Conservation (phyloP, 2,888 invertebrate species). For the Calameuta filiformis region DNA sequence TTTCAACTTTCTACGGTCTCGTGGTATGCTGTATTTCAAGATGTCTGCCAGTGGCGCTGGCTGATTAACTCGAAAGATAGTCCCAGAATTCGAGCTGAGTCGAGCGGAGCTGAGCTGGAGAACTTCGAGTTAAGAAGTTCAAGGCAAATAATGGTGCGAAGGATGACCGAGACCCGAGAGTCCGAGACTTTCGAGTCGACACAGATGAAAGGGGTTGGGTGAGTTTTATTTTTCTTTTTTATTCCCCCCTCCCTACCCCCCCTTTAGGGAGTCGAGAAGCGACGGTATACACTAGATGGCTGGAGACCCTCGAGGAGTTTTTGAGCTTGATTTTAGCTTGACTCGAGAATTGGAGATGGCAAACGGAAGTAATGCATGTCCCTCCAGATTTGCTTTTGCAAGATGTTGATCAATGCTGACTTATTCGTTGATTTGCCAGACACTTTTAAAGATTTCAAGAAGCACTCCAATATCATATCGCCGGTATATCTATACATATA, state of each 20-base stretch:
- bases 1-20: neutral
- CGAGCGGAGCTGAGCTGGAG: neutral
- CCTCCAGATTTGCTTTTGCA: neutral
- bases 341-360: neutral
- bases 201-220: neutral
- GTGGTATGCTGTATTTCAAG: conserved; percentile 33
- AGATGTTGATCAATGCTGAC: neutral
- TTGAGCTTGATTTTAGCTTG: neutral
- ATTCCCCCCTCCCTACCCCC: no score
- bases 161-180: conserved; percentile 21
- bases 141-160: conserved; percentile 48
- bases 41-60: conserved; percentile 55
- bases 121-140: conserved; percentile 21
- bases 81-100: conserved; percentile 33
- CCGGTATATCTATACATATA: neutral
- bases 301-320: neutral
- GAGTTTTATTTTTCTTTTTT: neutral
- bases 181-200: neutral
- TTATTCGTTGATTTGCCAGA: neutral
- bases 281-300: neutral
- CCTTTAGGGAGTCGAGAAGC: neutral
- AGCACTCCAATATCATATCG: neutral
- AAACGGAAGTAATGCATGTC: neutral
- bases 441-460: neutral
- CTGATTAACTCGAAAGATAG: conserved; percentile 59